Conservation (phyloP, 2,113 vertebrate species). For the Corythoichthys haematopterus region DNA sequence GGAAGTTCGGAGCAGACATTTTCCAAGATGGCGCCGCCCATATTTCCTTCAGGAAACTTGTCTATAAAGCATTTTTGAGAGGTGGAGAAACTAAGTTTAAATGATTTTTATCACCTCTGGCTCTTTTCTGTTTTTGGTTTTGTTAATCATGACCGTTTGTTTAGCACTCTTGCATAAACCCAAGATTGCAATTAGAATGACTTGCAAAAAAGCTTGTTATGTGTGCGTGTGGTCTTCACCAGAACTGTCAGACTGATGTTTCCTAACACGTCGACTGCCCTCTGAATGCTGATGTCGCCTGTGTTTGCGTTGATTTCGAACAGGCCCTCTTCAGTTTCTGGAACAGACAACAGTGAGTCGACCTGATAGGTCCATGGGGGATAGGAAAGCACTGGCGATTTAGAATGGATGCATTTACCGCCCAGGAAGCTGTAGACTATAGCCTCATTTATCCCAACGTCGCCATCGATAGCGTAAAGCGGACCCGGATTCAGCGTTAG, state of each 20-base stretch:
- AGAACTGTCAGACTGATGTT: conserved; percentile 67
- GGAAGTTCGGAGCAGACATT: no score
- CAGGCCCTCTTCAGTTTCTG: conserved; percentile 56
- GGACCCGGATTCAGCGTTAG: conserved; percentile 73
- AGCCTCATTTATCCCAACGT: conserved; percentile 62
- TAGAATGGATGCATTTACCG: conserved; percentile 52
- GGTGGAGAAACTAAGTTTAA: no score
- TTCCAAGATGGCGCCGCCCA: no score
- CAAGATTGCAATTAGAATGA: not conserved
- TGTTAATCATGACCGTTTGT: not conserved
- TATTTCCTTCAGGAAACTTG: no score
- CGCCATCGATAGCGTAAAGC: conserved; percentile 79
- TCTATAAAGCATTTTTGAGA: no score
- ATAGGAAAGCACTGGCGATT: not conserved
- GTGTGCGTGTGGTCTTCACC: conserved; percentile 60
- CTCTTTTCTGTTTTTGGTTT: no score
- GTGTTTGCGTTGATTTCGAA: conserved; percentile 65
- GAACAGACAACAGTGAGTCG: conserved; percentile 14
- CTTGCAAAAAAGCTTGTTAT: not conserved
- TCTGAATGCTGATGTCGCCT: conserved; percentile 77
- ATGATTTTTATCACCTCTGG: no score
- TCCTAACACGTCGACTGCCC: conserved; percentile 27
- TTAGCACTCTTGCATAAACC: not conserved
- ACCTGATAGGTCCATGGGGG: not conserved
- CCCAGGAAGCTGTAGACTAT: conserved; percentile 70